Conservation (phyloP, 1,140 invertebrate genomes). For the Formica selysi region DNA sequence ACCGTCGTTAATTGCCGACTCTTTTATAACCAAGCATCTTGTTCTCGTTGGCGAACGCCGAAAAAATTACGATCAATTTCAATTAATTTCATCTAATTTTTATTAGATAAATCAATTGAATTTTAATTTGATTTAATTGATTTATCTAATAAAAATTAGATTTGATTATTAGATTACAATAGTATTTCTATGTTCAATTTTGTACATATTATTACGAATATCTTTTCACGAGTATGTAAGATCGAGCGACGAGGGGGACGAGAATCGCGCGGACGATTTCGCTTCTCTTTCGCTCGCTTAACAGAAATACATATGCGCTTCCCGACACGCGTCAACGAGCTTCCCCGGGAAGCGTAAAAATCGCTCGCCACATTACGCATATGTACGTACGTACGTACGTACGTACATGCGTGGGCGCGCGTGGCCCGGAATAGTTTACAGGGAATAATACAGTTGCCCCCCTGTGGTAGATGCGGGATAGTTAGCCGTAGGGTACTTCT, state of each 20-base stretch:
- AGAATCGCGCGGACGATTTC: background rate
- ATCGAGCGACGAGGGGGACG: background rate
- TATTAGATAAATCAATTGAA: too few species aligned
- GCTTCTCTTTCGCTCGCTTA: background rate
- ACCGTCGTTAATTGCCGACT: slow-evolving; percentile 6
- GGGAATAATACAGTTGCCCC: slow-evolving; percentile 72
- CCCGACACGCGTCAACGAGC: slow-evolving; percentile 37
- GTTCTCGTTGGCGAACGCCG: background rate
- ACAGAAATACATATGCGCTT: background rate
- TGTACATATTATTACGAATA: background rate
- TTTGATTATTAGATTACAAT: background rate
- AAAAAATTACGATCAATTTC: background rate
- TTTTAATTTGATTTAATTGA: background rate
- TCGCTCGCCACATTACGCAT: slow-evolving; percentile 25
- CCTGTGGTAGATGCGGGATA: slow-evolving; percentile 63
- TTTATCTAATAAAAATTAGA: background rate
- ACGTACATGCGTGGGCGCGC: slow-evolving; percentile 26
- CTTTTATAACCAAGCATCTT: background rate
- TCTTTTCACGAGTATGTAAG: background rate
- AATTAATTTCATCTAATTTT: background rate
- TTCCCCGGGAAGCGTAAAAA: slow-evolving; percentile 68
- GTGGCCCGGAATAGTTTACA: slow-evolving; percentile 47
- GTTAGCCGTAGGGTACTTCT: slow-evolving; percentile 76
- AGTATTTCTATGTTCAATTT: background rate
- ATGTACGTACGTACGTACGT: background rate